Evolutionary conservation across 1,140 invertebrate species (phyloP).

Genomic region (Drosophila tsacasi): DNA sequence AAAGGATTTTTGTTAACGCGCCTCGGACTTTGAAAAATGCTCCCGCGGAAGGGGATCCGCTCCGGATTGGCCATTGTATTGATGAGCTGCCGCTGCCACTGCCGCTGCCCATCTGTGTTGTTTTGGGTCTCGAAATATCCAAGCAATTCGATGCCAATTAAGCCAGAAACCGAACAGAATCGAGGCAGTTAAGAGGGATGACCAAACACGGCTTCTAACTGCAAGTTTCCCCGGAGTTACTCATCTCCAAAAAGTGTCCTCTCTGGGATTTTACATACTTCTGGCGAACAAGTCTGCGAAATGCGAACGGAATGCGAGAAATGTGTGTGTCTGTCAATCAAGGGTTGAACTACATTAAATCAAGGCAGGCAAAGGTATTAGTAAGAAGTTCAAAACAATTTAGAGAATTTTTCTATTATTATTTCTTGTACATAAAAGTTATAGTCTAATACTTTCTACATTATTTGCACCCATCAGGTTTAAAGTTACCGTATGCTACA

Average conservation of each 20-base stretch:
- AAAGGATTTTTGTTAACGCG: constrained; percentile 83
- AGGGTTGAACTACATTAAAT: background rate
- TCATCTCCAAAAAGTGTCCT: constrained; percentile 3
- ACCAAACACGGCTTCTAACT: constrained; percentile 25
- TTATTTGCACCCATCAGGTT: background rate
- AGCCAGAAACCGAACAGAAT: constrained; percentile 44
- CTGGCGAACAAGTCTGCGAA: background rate
- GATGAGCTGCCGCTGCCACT: constrained; percentile 51
- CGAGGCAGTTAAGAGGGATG: background rate
- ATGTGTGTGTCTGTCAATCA: constrained; percentile 6
- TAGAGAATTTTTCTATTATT: background rate
- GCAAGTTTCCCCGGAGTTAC: constrained; percentile 6
- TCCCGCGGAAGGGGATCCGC: constrained; percentile 15
- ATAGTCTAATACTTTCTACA: background rate
- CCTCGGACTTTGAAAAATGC: constrained; percentile 81
- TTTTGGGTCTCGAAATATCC: constrained; percentile 69
- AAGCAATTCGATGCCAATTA: constrained; percentile 82
- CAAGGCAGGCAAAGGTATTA: background rate
- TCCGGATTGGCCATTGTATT: constrained; percentile 74
- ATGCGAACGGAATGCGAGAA: background rate
- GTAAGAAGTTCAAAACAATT: background rate
- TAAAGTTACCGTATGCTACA: background rate
- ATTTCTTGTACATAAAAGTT: background rate
- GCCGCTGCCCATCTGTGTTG: constrained; percentile 20
- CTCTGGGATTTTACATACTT: background rate